Base-by-base conservation (phyloP, 2,797 vertebrate genomes). In the Choloepus didactylus region DNA sequence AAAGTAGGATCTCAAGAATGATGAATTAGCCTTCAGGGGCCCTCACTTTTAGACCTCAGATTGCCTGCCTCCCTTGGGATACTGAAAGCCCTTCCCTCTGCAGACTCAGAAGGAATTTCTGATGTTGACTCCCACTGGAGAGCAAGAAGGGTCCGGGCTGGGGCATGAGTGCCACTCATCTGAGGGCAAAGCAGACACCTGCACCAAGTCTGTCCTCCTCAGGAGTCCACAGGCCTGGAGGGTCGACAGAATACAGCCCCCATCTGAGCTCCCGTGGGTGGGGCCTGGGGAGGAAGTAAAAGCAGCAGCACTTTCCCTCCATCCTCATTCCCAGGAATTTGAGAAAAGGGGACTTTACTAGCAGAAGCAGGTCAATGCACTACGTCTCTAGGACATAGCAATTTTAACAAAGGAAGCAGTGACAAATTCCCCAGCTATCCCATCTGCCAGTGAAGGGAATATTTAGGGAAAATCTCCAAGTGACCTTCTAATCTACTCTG, bases 291-390 rank as follows among this genome's bases (percentile, higher is more conserved):
- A 27, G 77, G 29, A 51, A 56, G 9, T 3, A 3, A 44, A 89
- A 46, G 12, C 1, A 59, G 8, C 67, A 73, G 9, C 3, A 1
- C 35, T 16, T 21, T 9, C 6, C 38, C 46, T 51, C 83, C 29
- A 38, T 27, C 10, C 5, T 41, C 59, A 12, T 4, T 16, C 41
- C 21, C 25, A 38, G 35, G 60, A 38, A 29, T 1, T 31, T 8
- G 35, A 67, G 73, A 81, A 67, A 6, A 1, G 9, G 18, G 6
- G 14, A 9, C 1, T 1, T 19, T 2, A 7, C n/a, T n/a, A 64
- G 29, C 31, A 38, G 62, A 54, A 60, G 9, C 0, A 64, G 6
- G 25, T 18, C 49, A 2, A 0, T 0, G 21, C 2, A 6, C 7
- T 4, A 35, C 9, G 3, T 25, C 44, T 49, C 69, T 0, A 21